A percentile compares a stretch with the other conserved stretches of the same genome.
phyloP scores from a whole-genome alignment of 1,140 invertebrate species.

The Aricia agestis region DNA sequence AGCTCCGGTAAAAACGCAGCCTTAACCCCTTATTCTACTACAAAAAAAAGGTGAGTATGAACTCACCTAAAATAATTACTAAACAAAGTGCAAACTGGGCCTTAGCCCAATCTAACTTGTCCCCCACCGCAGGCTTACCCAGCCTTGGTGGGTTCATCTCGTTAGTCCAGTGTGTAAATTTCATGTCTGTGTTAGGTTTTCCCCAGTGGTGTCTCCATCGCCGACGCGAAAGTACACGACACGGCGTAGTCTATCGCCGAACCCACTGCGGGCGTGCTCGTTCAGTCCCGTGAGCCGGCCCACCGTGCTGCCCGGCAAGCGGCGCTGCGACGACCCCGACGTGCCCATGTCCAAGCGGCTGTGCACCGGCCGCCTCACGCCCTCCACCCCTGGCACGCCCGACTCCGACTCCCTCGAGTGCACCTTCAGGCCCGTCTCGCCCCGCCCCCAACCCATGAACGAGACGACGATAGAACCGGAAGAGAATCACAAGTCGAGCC shows the following conservation, averaged over 20 bases:
- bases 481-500: conserved; percentile 46
- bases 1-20: no score
- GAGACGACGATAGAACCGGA: conserved; percentile 39
- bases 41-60: no score
- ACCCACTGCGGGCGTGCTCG: conserved; percentile 85
- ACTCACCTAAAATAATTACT: no score
- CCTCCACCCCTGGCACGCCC: conserved; percentile 56
- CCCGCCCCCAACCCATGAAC: conserved; percentile 46
- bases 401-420: conserved; percentile 59
- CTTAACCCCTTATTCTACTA: no score
- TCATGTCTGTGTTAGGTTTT: conserved; percentile 52
- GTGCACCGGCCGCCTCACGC: conserved; percentile 57
- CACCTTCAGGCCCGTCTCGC: conserved; percentile 63
- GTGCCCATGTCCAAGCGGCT: conserved; percentile 54
- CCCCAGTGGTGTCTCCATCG: conserved; percentile 83
- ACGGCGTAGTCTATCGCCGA: conserved; percentile 88
- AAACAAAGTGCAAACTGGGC: no score
- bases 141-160: no score
- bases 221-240: conserved; percentile 89
- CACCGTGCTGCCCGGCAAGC: conserved; percentile 82
- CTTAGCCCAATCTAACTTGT: no score
- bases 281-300: conserved; percentile 86
- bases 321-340: conserved; percentile 87
- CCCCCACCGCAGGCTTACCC: no score
- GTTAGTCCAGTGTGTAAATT: no score